Evolutionary conservation across 1,140 invertebrate species (phyloP), one percentile per base, ranked within the genome.

Genomic region (Calephelis virginiensis): DNA sequence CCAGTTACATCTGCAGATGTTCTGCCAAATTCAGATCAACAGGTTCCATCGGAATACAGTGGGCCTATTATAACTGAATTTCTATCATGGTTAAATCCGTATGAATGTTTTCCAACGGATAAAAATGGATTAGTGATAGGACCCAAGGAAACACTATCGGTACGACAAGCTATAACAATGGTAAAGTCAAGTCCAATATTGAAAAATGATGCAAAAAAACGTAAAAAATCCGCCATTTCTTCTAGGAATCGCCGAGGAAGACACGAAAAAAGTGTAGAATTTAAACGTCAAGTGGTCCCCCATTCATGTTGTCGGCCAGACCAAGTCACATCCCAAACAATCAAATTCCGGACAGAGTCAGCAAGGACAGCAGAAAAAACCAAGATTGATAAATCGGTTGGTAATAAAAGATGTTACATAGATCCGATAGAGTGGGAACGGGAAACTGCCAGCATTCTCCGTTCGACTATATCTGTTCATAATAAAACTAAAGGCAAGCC

Each of bases 381-480:
- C 0, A 87, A 85, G 62, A 71, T 85, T 40, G 82, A 90, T 59
- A 89, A 82, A 73, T 91, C 91, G 53, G 91, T 92, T 63, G 91
- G 91, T 70, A 92, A 92, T 73, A 92, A 92, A 75, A 80, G 91
- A 53, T 92, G 91, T 77, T 92, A 92, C 66, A 92, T 92, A 68
- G 91, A 92, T 71, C 91, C 91, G 8, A 67, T 75, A 12, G 81
- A 89, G 53, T 92, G 90, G 90, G 91, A 92, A 77, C 79, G 85
- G 40, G 87, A 91, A 77, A 90, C 89, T 6, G 86, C 87, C 63
- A 90, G 89, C 79, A 90, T 91, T 61, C 77, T 89, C 40, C 77
- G 89, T 37, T 82, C 89, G 6, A 91, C 89, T 8, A 88, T 91
- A 72, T 91, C 89, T 7, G 83, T 90, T 17, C 87, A 91, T 70